Evolutionary conservation across 2,113 vertebrate species (phyloP).

Genomic region (Nycticorax nycticorax): DNA sequence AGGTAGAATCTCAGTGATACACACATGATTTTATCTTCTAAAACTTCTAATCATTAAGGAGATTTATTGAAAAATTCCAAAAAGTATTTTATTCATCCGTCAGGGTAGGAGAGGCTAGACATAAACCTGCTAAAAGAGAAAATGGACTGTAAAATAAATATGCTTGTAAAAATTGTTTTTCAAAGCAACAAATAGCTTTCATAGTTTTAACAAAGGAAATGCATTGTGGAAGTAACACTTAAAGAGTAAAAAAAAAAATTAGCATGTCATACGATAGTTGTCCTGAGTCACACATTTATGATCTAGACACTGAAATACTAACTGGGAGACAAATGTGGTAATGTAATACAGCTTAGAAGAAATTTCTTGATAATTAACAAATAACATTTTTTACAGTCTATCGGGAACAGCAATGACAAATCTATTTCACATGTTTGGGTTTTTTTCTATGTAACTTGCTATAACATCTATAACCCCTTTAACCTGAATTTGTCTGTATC

Average conservation of each 20-base stretch:
- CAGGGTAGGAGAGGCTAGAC: background rate
- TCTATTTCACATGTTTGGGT: background rate
- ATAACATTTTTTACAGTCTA: background rate
- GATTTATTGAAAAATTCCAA: background rate
- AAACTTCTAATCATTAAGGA: background rate
- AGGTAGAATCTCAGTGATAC: background rate
- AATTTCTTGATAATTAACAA: slow-evolving; percentile 42
- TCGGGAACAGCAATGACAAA: background rate
- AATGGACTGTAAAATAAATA: background rate
- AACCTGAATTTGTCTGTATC: background rate
- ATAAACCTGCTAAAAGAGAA: background rate
- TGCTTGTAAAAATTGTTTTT: background rate
- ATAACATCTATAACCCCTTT: background rate
- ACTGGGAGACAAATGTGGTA: background rate
- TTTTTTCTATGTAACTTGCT: background rate
- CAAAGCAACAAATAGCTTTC: background rate
- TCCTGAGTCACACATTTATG: background rate
- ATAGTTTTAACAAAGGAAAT: background rate
- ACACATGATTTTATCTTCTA: background rate
- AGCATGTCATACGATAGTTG: background rate
- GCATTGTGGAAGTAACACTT: background rate
- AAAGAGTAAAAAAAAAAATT: background rate
- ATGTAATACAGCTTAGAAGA: slow-evolving; percentile 15
- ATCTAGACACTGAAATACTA: background rate
- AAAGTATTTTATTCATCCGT: background rate